Evolutionary conservation across 2,797 vertebrate species (phyloP), one percentile per base, ranked within the genome.

Genomic region (Muraenolepis orangiensis): DNA sequence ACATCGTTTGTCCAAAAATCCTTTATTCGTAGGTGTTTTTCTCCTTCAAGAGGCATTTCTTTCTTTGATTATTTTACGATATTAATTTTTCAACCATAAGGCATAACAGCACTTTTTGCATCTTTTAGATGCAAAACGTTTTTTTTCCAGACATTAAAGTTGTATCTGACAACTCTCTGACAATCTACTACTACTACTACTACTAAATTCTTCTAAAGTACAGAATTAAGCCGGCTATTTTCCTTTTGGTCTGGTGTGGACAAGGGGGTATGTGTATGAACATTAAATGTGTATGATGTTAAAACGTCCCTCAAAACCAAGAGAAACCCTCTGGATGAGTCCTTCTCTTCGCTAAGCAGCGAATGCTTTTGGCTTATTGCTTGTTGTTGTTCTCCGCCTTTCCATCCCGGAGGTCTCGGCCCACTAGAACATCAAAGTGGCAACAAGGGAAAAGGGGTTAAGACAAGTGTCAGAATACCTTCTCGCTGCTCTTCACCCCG

Each of bases 401-500:
- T 26, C 23, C 23, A 64, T 26, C 57, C 57, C 57, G 4, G 57
- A 64, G 23, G 57, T 26, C 12, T 61, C 51, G 10, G 51, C 51
- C 28, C 13, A 67, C n/a, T 30, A 67, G 29, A 67, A 30, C 14
- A 18, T 30, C 26, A 67, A n/a, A 18, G 66, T 18, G 26, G 16
- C 14, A 28, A 40, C 12, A 2, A 26, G 6, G 64, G n/a, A n/a
- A 29, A 71, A 29, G 36, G 42, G 14, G 32, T 31, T 66, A 12
- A 4, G n/a, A n/a, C n/a, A 7, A 42, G 26, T 64, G 57, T 64
- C 11, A 12, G 1, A 42, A 34, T n/a, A 36, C 18, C 18, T 8
- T 61, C 31, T 61, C 23, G 68, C 13, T 30, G 2, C 1, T 73
- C 78, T 34, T 70, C 61, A 11, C 8, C 80, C 46, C n/a, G n/a